Evolutionary conservation across 1,140 invertebrate species (phyloP).

Genomic region (Chironomus striatipennis): DNA sequence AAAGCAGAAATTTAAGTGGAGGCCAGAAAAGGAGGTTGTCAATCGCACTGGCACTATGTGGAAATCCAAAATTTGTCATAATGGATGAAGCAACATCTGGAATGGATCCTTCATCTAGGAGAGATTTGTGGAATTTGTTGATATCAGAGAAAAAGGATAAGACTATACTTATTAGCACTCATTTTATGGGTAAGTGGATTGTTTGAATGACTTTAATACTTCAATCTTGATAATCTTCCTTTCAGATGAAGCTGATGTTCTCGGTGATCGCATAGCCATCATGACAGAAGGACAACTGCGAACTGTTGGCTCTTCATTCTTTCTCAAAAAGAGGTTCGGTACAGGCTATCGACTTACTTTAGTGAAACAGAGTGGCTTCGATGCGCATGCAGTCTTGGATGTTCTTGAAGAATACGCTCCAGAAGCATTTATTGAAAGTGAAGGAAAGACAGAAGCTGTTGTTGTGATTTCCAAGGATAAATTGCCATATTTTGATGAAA

Average conservation of each 20-base stretch:
- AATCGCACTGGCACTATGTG: conserved; percentile 64
- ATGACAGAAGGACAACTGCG: conserved; percentile 67
- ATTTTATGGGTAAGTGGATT: conserved; percentile 71
- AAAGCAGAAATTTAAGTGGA: conserved; percentile 49
- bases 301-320: conserved; percentile 47
- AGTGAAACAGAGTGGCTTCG: conserved; percentile 42
- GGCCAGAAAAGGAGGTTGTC: conserved; percentile 72
- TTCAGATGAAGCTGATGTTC: conserved; percentile 74
- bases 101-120: conserved; percentile 81
- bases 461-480: conserved; percentile 36
- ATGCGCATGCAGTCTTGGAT: conserved; percentile 42
- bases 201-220: too few relatives aligned
- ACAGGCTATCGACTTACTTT: conserved; percentile 50
- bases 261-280: conserved; percentile 84
- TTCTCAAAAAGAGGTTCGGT: conserved; percentile 60
- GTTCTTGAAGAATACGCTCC: conserved; percentile 41
- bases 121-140: conserved; percentile 80
- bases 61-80: conserved; percentile 53
- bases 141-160: conserved; percentile 42
- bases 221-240: too few relatives aligned
- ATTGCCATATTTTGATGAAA: conserved; percentile 33
- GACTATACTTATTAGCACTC: conserved; percentile 82
- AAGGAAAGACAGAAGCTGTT: conserved; percentile 25
- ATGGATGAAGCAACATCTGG: conserved; percentile 84
- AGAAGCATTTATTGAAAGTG: conserved; percentile 28